Conservation (phyloP, 2,888 invertebrate species). For the Apamea anceps region DNA sequence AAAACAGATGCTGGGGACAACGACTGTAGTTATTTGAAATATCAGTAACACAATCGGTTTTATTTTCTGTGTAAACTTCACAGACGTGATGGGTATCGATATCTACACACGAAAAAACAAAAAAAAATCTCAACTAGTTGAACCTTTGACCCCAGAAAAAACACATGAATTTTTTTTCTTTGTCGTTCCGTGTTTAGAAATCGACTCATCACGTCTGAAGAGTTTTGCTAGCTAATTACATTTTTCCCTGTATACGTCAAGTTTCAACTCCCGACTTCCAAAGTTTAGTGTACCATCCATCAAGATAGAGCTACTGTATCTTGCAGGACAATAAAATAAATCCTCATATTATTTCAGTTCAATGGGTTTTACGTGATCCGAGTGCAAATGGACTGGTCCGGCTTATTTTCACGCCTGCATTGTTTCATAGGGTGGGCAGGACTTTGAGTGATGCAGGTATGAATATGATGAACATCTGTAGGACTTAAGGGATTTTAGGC, state of each 20-base stretch:
- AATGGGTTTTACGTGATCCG: conserved; percentile 65
- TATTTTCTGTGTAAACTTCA: too few species aligned
- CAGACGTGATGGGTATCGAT: too few species aligned
- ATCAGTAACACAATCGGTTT: too few species aligned
- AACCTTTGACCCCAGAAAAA: too few species aligned
- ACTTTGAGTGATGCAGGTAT: background rate
- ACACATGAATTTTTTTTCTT: background rate
- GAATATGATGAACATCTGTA: background rate
- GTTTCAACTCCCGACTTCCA: background rate
- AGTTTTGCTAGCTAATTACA: background rate
- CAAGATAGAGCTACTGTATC: conserved; percentile 33
- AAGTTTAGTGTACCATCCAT: conserved; percentile 17
- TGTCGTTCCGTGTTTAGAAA: background rate
- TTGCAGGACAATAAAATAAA: conserved; percentile 62
- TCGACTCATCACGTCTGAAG: background rate
- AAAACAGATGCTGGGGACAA: too few species aligned
- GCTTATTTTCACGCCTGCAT: conserved; percentile 50
- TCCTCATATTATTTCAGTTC: conserved; percentile 66
- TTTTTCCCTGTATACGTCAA: background rate
- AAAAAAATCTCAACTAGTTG: too few species aligned
- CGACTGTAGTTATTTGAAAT: too few species aligned
- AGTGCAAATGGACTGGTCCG: conserved; percentile 59
- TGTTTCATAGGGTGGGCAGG: conserved; percentile 33
- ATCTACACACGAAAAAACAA: too few species aligned
- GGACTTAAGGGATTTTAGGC: background rate